A percentile compares a stretch with the other conserved stretches of the same genome.
Evolutionary conservation across 2,888 invertebrate genomes (phyloP).

Genomic region (Pollenia labialis): DNA sequence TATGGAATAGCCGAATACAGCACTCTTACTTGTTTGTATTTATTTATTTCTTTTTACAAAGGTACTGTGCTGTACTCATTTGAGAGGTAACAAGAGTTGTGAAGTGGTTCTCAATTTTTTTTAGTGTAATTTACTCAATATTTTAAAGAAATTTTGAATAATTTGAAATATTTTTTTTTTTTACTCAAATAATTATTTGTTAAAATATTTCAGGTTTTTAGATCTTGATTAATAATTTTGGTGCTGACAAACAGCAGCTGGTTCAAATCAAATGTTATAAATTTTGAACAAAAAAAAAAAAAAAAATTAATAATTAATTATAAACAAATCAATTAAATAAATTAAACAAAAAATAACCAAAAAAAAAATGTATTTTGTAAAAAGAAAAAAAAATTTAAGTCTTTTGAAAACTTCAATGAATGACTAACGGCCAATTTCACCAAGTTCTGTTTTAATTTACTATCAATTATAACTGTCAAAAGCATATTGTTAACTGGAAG

Average conservation of each 20-base stretch:
- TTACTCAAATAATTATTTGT: not conserved
- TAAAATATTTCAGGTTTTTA: conserved; percentile 29
- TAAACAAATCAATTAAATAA: conserved; percentile 46
- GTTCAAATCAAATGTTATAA: conserved; percentile 39
- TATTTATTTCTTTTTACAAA: not conserved
- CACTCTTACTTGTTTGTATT: no score
- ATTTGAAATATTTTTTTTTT: not conserved
- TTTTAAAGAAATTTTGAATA: no score
- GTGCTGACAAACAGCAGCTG: conserved; percentile 59
- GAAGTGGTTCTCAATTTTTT: no score
- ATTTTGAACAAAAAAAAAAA: not conserved
- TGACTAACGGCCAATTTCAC: not conserved
- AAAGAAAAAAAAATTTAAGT: not conserved
- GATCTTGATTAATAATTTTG: conserved; percentile 40
- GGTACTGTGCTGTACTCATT: not conserved
- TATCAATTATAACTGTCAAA: no score
- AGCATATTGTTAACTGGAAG: no score
- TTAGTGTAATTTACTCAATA: no score
- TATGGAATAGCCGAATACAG: no score
- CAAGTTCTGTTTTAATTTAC: no score
- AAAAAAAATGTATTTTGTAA: not conserved
- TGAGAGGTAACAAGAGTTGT: not conserved
- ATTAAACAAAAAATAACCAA: not conserved
- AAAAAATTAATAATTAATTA: conserved; percentile 36
- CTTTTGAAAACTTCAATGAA: not conserved